Evolutionary conservation across 2,888 invertebrate species (phyloP).

Genomic region (Allophyes oxyacanthae): DNA sequence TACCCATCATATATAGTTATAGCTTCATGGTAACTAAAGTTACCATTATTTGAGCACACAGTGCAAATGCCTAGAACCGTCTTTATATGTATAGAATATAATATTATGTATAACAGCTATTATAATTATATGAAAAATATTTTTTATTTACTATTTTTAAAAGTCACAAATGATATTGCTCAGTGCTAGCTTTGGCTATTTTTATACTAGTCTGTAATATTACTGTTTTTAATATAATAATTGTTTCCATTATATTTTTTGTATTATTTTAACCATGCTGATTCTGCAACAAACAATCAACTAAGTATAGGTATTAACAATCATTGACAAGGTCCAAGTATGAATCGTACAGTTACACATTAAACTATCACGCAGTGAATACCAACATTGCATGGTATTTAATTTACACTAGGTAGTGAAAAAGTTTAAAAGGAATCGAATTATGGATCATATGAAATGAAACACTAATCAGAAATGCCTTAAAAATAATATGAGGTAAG

Average conservation of each 20-base stretch:
- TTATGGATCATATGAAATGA: too few species aligned
- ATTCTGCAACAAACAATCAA: neutral
- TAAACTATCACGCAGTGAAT: too few species aligned
- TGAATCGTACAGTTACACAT: too few species aligned
- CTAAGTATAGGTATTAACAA: too few species aligned
- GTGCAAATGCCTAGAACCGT: constrained; percentile 66
- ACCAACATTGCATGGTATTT: too few species aligned
- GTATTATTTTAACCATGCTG: constrained; percentile 49
- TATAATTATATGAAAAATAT: constrained; percentile 50
- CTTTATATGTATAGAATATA: constrained; percentile 41
- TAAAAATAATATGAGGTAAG: too few species aligned
- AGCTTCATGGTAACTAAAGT: constrained; percentile 58
- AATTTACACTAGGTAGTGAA: too few species aligned
- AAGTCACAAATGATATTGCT: constrained; percentile 83
- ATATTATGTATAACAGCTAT: constrained; percentile 39
- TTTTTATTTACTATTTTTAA: constrained; percentile 62
- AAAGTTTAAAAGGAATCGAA: too few species aligned
- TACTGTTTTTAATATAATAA: constrained; percentile 78
- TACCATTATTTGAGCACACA: constrained; percentile 63
- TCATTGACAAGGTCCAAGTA: too few species aligned
- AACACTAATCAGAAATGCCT: too few species aligned
- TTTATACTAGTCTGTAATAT: constrained; percentile 87
- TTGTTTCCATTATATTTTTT: constrained; percentile 71
- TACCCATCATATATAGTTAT: constrained; percentile 79
- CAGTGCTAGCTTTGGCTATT: constrained; percentile 86